Evolutionary conservation across 2,113 vertebrate genomes (phyloP).

Genomic region (Oreocharis arfaki): DNA sequence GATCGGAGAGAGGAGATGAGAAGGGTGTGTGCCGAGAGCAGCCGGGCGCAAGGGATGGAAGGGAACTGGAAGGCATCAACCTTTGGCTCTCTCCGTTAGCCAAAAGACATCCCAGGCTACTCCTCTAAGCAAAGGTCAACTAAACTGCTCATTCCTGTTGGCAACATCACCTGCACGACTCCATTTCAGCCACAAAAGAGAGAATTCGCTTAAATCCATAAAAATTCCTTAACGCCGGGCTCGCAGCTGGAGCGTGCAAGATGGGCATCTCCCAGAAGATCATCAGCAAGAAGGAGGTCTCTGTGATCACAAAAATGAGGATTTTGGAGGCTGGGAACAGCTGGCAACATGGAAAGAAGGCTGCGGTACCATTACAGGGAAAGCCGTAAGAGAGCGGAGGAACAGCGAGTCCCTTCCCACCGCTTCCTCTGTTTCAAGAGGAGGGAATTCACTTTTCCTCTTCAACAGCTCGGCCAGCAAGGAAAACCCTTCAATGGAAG

Average conservation of each 20-base stretch:
- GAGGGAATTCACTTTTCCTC: background rate
- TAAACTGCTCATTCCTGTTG: background rate
- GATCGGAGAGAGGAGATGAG: background rate
- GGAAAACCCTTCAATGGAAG: background rate
- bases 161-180: background rate
- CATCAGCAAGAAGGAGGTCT: background rate
- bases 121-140: background rate
- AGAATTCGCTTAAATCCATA: background rate
- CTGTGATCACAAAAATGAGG: background rate
- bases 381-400: fast-evolving
- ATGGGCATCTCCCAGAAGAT: background rate
- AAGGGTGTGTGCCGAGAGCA: fast-evolving
- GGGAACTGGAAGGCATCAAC: background rate
- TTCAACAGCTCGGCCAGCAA: background rate
- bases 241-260: fast-evolving
- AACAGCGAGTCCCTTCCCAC: fast-evolving
- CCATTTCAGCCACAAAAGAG: background rate
- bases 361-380: background rate
- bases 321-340: background rate
- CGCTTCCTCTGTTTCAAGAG: background rate
- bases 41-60: background rate
- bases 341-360: background rate
- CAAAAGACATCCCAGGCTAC: background rate
- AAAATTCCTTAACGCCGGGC: fast-evolving
- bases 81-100: background rate